These are phyloP conservation scores for Zaprionus vittiger DNA, from an alignment of 1,140 invertebrate genomes.

Conservation along the genomic window DNA sequence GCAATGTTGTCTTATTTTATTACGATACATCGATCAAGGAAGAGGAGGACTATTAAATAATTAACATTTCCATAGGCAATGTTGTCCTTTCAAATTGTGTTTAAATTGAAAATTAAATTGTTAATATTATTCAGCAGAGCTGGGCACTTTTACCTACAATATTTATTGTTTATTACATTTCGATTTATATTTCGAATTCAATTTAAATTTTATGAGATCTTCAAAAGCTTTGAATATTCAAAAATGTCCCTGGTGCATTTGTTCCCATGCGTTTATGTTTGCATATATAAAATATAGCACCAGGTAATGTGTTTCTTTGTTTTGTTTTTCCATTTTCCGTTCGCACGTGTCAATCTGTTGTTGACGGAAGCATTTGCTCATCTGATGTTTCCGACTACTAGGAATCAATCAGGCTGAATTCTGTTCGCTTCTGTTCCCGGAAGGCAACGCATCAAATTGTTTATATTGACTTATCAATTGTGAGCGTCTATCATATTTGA, in stretches of 20 bases:
- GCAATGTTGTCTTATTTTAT: neutral
- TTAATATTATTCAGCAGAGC: no score
- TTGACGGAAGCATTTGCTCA: conserved; percentile 33
- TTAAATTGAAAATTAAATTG: no score
- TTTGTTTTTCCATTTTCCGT: conserved; percentile 8
- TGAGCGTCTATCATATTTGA: conserved; percentile 1
- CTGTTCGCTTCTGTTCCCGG: conserved; percentile 15
- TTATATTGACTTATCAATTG: conserved; percentile 15
- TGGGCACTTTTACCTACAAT: no score
- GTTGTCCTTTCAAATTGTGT: neutral
- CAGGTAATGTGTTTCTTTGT: neutral
- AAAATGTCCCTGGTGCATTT: neutral
- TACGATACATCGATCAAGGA: no score
- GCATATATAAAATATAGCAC: neutral
- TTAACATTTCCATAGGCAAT: neutral
- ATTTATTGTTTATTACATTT: neutral
- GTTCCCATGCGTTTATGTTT: neutral
- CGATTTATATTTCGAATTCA: neutral
- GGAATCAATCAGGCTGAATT: conserved; percentile 28
- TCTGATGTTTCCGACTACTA: conserved; percentile 27
- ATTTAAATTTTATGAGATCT: neutral
- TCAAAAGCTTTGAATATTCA: neutral
- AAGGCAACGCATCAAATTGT: conserved; percentile 25
- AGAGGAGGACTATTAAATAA: neutral
- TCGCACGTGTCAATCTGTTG: conserved; percentile 17